Base-by-base conservation (phyloP, 2,888 invertebrate genomes). In the Tipula confusa region DNA sequence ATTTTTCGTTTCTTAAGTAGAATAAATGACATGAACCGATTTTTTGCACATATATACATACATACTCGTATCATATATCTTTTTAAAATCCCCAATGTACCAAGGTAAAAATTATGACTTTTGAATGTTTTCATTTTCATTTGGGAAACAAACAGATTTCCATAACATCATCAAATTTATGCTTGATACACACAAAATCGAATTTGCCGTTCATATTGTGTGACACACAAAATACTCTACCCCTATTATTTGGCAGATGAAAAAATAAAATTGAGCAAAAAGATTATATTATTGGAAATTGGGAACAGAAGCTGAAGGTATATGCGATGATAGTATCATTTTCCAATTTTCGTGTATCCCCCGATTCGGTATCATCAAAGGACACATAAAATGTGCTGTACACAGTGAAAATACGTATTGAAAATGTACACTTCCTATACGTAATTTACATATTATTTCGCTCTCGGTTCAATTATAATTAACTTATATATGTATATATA, bases 121-220 rank as follows among this genome's bases (percentile, higher is more conserved):
- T 24, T 64, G 64, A 64, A 24, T 64, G 64, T 64, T 9, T 24
- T 0, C 24, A 64, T 64, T 64, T 64, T 64, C 24, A 64, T 64
- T n/a, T 64, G 64, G 1, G 64, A 24, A 11, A 64, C 64, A 64
- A 64, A 64, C 64, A 64, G 64, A 64, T 64, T 64, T 64, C 24
- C 64, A 64, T 64, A 64, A 64, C 24, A 64, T 48, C 64, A 64
- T 64, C 64, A 64, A 64, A 64, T 64, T 64, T 64, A 64, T 64
- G 64, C 64, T 64, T 64, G 64, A n/a, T 64, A 64, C 24, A 64
- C 64, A 64, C 24, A 64, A 64, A 64, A 64, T 64, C 64, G 64
- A 64, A 64, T 64, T 64, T 64, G 24, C 64, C 64, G 24, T 64
- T 64, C n/a, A n/a, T 7, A 64, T 43, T 43, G 43, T 43, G 7